These are phyloP conservation scores for Hapalemur alaotrensis DNA, from an alignment of 2,797 vertebrate genomes.

Conservation along the genomic window DNA sequence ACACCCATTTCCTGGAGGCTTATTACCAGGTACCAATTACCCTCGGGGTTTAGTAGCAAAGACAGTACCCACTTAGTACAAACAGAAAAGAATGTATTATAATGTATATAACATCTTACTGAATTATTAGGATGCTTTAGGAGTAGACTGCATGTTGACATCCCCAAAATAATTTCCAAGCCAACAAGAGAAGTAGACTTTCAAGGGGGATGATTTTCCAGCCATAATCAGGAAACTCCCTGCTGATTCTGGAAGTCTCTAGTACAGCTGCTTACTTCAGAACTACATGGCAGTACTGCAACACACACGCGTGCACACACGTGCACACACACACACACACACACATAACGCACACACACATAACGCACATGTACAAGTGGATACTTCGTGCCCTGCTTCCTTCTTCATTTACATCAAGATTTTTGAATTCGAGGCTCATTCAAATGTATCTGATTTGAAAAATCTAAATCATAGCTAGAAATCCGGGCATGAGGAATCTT, in stretches of 20 bases:
- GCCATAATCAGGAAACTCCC: background rate
- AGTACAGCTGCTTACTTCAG: background rate
- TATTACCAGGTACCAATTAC: background rate
- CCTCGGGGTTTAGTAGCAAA: background rate
- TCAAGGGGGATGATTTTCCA: background rate
- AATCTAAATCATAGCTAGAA: background rate
- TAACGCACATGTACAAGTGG: background rate
- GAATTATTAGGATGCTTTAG: background rate
- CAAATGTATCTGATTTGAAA: background rate
- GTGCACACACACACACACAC: no score
- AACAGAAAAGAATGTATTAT: background rate
- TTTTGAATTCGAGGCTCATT: background rate
- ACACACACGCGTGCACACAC: background rate
- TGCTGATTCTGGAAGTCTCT: background rate
- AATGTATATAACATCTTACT: background rate
- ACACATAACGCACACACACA: background rate
- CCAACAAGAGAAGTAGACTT: background rate
- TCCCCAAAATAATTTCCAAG: background rate
- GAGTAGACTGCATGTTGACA: background rate
- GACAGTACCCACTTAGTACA: background rate
- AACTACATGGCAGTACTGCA: background rate
- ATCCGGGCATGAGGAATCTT: background rate
- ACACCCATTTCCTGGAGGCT: background rate
- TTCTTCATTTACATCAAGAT: background rate
- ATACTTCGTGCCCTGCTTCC: background rate